These are phyloP conservation scores for Muscicapa adusta DNA, from an alignment of 2,113 vertebrate genomes.

Conservation along the genomic window DNA sequence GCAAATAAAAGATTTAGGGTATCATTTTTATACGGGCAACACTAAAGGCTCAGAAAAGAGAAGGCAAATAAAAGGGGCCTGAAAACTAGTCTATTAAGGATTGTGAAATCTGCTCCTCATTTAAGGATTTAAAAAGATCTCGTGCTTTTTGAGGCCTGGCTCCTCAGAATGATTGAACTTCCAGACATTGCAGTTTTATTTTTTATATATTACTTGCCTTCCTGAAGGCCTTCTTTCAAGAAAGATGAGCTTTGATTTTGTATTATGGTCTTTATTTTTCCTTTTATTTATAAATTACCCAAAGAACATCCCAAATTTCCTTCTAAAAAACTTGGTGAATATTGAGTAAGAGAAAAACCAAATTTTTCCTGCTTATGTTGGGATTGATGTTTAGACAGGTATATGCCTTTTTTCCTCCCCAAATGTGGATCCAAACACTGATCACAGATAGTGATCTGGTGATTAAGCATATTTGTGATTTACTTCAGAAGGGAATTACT, in stretches of 20 bases:
- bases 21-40: neutral
- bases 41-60: neutral
- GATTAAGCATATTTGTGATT: neutral
- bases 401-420: neutral
- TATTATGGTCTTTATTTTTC: fast-evolving
- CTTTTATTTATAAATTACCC: neutral
- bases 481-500: neutral
- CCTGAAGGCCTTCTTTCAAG: neutral
- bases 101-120: neutral
- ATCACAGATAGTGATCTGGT: neutral
- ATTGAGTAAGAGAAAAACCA: neutral
- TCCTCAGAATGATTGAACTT: neutral
- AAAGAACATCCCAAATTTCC: neutral
- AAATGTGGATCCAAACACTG: neutral
- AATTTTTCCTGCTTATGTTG: neutral
- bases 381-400: neutral
- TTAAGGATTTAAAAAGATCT: neutral
- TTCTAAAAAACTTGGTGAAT: neutral
- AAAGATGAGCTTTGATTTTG: neutral
- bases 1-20: neutral
- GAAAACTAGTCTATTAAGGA: neutral
- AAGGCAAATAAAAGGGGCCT: neutral
- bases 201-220: neutral
- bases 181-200: neutral
- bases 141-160: neutral